A percentile compares a stretch with the other conserved stretches of the same genome.
Conservation (phyloP, 2,888 invertebrate species). For the Diplazon laetatorius region DNA sequence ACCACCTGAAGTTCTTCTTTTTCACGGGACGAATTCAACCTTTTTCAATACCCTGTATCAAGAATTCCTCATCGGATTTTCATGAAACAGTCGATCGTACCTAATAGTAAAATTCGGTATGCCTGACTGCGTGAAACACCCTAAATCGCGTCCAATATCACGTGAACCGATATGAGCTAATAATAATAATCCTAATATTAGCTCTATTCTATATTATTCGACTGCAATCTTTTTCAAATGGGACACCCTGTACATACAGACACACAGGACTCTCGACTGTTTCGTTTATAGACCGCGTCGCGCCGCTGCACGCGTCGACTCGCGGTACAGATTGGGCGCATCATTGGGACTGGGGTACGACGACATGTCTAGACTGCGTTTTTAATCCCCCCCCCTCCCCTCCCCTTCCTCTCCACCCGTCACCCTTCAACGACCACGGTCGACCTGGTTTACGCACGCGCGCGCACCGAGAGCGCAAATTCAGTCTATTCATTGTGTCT, state of each 20-base stretch:
- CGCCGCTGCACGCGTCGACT: constrained; percentile 46
- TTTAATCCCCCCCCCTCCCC: constrained; percentile 44
- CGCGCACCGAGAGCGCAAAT: constrained; percentile 44
- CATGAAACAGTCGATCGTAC: no score
- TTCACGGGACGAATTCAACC: no score
- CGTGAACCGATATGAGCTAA: no score
- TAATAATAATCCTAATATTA: no score
- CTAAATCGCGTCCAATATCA: no score
- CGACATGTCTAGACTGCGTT: constrained; percentile 62
- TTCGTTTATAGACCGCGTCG: constrained; percentile 64
- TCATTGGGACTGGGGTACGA: constrained; percentile 56
- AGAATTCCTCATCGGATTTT: no score
- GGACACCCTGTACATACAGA: not conserved
- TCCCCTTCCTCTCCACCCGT: no score
- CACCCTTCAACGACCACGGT: constrained; percentile 32
- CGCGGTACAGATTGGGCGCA: constrained; percentile 61
- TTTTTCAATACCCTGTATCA: no score
- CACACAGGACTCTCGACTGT: constrained; percentile 42
- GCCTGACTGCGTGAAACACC: no score
- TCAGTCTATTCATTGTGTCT: constrained; percentile 49
- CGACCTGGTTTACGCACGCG: constrained; percentile 48
- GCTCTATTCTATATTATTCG: no score
- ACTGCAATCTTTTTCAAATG: not conserved
- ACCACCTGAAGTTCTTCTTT: no score
- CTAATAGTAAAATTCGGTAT: no score